Conservation (phyloP, 2,113 vertebrate genomes). For the Ceyx margarethae region DNA sequence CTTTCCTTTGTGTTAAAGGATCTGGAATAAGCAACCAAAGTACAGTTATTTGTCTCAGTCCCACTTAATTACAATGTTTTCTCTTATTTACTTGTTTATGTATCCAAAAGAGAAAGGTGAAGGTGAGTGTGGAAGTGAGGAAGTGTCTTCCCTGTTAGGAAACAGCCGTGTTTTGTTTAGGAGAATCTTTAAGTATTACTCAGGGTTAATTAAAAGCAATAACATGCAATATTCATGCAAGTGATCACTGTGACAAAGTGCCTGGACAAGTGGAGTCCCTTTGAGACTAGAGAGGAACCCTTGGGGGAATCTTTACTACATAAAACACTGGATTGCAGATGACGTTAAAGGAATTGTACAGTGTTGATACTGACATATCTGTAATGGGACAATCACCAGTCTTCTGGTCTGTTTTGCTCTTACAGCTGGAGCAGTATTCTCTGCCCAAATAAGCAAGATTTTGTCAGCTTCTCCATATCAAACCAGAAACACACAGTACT, state of each 20-base stretch:
- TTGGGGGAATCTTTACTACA: not conserved
- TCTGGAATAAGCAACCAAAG: not conserved
- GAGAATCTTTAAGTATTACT: not conserved
- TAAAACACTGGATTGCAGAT: not conserved
- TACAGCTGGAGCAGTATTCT: not conserved
- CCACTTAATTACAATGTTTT: not conserved
- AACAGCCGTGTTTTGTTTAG: not conserved
- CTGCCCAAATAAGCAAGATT: constrained; percentile 8
- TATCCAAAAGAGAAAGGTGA: fast-evolving
- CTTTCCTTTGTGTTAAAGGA: not conserved
- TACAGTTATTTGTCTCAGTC: not conserved
- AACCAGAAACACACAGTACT: not conserved
- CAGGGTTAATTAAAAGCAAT: not conserved
- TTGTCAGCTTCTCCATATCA: constrained; percentile 40
- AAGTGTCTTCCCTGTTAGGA: not conserved
- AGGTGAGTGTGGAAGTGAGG: not conserved
- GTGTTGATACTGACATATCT: not conserved
- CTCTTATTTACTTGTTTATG: not conserved
- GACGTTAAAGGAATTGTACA: not conserved
- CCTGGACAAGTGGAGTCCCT: not conserved
- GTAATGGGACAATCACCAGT: not conserved
- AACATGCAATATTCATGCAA: not conserved
- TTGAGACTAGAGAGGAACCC: not conserved
- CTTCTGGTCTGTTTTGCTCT: constrained; percentile 17
- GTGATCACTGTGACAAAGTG: not conserved